Base-by-base conservation (phyloP, 1,140 invertebrate species). In the Cyphomyrmex costatus region DNA sequence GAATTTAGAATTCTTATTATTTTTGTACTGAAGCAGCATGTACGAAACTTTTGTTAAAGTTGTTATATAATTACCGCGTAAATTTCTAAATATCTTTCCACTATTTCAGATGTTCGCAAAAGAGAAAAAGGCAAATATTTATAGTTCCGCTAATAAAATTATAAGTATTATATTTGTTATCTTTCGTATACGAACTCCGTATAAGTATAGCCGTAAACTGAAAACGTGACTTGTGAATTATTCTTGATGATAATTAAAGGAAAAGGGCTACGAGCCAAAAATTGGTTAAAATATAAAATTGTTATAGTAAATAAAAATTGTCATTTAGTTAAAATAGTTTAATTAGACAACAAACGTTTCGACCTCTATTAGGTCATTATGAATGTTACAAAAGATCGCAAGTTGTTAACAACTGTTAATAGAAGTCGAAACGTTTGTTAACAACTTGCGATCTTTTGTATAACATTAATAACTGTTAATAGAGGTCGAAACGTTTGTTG, bases 81-180 rank as follows among this genome's bases (percentile, higher is more conserved):
- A 53, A 27, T 30, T 66, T 66, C 46, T 24, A 21, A 68, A 27
- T 51, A 46, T 79, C 42, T 51, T 65, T 46, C 46, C n/a, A 36
- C 27, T 68, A 66, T 51, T 68, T 53, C 42, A 53, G 66, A n/a
- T 36, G 63, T 16, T 49, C 53, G 24, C 24, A 27, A 12, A 19
- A 36, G 63, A 8, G 60, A 66, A 19, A 78, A 63, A 79, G 46
- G 27, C 42, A 42, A 80, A 80, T 70, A 53, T 68, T 68, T 42
- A 80, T 80, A 53, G 68, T 80, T 80, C 46, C 14, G 30, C 30
- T 3, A 68, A 70, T 70, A 27, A 16, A 80, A n/a, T 68, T 56
- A 36, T 79, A 80, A 68, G 68, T 68, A 80, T 42, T 27, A 80
- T 68, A 80, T 42, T 27, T 68, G 8, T 80, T 80, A 30, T 80